A percentile compares a stretch with the other conserved stretches of the same genome.
Conservation (phyloP, 2,888 invertebrate species). For the Neria commutata region DNA sequence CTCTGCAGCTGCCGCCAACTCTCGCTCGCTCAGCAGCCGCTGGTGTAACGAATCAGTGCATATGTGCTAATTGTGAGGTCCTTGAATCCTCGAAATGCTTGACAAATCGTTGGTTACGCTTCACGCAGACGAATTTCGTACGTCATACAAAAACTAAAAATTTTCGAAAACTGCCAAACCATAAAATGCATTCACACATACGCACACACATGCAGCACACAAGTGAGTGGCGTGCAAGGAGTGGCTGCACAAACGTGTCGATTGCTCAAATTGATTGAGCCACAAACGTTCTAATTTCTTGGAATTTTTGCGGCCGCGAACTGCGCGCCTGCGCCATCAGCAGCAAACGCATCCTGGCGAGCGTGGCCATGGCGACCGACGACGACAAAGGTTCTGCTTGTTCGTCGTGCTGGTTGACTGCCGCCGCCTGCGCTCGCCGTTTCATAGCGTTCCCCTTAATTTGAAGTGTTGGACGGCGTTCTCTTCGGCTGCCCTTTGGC, state of each 20-base stretch:
- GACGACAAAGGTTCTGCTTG: neutral
- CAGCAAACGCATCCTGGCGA: no score
- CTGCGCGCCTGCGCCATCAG: neutral
- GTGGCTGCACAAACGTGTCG: neutral
- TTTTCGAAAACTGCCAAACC: neutral
- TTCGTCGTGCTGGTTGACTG: neutral
- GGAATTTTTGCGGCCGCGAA: no score
- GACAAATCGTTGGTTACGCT: constrained; percentile 18
- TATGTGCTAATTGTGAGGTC: constrained; percentile 12
- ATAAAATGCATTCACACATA: neutral
- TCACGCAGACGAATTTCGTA: neutral
- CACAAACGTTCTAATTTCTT: neutral
- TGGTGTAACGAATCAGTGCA: constrained; percentile 14
- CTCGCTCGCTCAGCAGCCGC: neutral
- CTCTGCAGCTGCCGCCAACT: neutral
- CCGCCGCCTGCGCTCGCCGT: neutral
- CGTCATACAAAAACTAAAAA: neutral
- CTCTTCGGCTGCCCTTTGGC: neutral
- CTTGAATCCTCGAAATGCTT: constrained; percentile 11
- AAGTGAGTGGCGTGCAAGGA: neutral
- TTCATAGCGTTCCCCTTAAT: neutral
- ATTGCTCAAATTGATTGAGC: neutral
- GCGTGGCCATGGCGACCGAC: no score
- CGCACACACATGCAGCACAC: neutral
- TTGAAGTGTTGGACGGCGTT: neutral